Evolutionary conservation across 1,140 invertebrate genomes (phyloP).

Genomic region (Spodoptera litura): DNA sequence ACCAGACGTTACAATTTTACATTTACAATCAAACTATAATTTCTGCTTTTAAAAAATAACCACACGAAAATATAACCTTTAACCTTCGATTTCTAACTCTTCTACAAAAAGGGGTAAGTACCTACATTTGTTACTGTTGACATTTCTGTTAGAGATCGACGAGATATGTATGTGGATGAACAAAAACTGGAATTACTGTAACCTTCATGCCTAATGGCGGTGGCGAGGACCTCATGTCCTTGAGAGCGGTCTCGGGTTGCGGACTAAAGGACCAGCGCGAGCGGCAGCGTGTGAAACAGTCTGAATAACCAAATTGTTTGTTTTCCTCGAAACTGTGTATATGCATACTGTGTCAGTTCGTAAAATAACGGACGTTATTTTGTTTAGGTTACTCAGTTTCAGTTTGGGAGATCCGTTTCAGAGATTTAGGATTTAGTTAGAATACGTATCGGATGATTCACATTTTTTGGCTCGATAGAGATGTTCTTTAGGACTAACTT

Average conservation of each 20-base stretch:
- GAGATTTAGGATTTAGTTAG: too few relatives aligned
- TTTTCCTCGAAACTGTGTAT: background rate
- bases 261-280: constrained; percentile 9
- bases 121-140: background rate
- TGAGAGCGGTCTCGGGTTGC: constrained; percentile 36
- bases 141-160: too few relatives aligned
- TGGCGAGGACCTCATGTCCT: constrained; percentile 37
- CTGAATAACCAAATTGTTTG: constrained; percentile 2
- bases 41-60: too few relatives aligned
- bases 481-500: too few relatives aligned
- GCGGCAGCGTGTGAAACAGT: constrained; percentile 23
- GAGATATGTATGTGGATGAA: too few relatives aligned
- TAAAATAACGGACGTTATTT: constrained; percentile 2
- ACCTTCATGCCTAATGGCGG: background rate
- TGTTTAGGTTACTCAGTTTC: background rate
- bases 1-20: too few relatives aligned
- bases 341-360: background rate
- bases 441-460: too few relatives aligned
- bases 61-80: background rate
- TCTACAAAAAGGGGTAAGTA: background rate
- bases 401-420: too few relatives aligned
- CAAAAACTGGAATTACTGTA: constrained; percentile 4
- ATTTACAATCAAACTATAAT: too few relatives aligned
- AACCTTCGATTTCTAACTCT: background rate
- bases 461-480: too few relatives aligned